Evolutionary conservation across 64 coral and sea anemone genomes (phyloP).

Genomic region (Orbicella faveolata): DNA sequence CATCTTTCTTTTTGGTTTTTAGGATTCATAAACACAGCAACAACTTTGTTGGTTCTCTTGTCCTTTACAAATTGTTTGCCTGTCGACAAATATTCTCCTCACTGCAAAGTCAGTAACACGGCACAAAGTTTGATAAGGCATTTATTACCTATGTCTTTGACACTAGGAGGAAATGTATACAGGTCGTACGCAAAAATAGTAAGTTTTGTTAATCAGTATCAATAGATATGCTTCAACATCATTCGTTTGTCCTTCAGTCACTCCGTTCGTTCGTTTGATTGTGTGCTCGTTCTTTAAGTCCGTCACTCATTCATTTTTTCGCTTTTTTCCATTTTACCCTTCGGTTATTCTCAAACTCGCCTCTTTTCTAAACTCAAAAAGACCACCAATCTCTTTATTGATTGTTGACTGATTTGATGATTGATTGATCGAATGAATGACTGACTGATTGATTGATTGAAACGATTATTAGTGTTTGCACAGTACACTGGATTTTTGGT

Average conservation of each 20-base stretch:
- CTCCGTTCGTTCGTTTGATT: neutral
- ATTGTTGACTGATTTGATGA: neutral
- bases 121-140: constrained; percentile 1
- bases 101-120: constrained; percentile 8
- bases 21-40: neutral
- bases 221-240: neutral
- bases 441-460: no score
- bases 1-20: neutral
- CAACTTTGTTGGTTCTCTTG: neutral
- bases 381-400: neutral
- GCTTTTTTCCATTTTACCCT: neutral
- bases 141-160: constrained; percentile 20
- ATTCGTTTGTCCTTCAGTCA: neutral
- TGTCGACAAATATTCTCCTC: neutral
- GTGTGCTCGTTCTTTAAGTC: no score
- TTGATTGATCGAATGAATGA: no score
- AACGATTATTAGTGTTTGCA: no score
- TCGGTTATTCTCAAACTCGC: neutral
- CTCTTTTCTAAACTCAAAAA: no score
- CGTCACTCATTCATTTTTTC: neutral
- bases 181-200: neutral
- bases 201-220: neutral
- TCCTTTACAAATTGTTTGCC: neutral
- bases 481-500: neutral
- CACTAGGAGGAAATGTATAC: constrained; percentile 20